These are phyloP conservation scores for Felis chaus DNA, from an alignment of 2,113 vertebrate species.

Conservation along the genomic window DNA sequence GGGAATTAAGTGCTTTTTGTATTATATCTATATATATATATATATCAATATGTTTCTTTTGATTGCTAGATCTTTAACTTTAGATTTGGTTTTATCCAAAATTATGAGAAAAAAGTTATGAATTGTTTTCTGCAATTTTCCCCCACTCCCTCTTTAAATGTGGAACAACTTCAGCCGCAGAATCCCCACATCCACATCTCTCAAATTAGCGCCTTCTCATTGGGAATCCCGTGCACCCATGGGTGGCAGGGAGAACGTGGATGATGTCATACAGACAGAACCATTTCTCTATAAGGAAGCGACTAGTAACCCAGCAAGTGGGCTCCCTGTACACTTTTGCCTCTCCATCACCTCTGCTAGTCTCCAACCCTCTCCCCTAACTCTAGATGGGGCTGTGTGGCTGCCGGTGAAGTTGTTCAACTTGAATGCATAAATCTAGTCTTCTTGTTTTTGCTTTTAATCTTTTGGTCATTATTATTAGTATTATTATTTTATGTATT, in stretches of 20 bases:
- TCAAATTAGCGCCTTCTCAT: background rate
- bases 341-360: background rate
- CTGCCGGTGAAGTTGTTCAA: slow-evolving; percentile 91
- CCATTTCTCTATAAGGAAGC: background rate
- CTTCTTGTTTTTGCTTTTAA: slow-evolving; percentile 86
- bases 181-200: slow-evolving; percentile 80
- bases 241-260: background rate
- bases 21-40: slow-evolving; percentile 89
- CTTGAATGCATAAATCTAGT: slow-evolving; percentile 88
- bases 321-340: background rate
- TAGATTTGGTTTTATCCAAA: slow-evolving; percentile 91
- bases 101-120: slow-evolving; percentile 84
- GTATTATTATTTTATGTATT: slow-evolving; percentile 86
- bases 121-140: slow-evolving; percentile 88
- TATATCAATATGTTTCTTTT: slow-evolving; percentile 89
- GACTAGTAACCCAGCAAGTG: background rate
- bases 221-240: background rate
- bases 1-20: slow-evolving; percentile 89
- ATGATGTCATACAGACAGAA: background rate
- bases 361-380: background rate
- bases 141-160: slow-evolving; percentile 88
- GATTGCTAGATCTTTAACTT: slow-evolving; percentile 86
- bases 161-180: slow-evolving; percentile 91
- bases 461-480: slow-evolving; percentile 79
- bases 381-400: slow-evolving; percentile 76